phyloP scores from a whole-genome alignment of 2,888 invertebrate species.

The Rhagium mordax region DNA sequence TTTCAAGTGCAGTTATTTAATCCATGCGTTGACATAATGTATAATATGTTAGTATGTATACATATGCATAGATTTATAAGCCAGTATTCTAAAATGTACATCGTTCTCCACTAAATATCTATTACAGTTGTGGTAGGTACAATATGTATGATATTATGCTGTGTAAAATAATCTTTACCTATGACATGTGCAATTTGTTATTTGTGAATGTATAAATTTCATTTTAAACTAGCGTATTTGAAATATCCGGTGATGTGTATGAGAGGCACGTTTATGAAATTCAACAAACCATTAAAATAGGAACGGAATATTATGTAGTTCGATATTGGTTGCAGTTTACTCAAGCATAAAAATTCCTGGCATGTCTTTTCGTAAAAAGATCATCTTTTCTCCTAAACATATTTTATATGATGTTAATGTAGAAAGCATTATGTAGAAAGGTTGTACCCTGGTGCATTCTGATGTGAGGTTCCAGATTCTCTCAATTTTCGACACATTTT shows the following conservation, averaged over 20 bases:
- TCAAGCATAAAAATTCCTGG: conserved; percentile 12
- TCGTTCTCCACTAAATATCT: too few species aligned
- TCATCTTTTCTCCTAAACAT: conserved; percentile 14
- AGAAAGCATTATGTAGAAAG: conserved; percentile 7
- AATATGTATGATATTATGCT: too few species aligned
- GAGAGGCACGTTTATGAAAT: conserved; percentile 25
- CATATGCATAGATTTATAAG: too few species aligned
- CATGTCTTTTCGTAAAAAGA: conserved; percentile 15
- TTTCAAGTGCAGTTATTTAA: too few species aligned
- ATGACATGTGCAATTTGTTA: neutral
- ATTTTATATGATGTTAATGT: conserved; percentile 16
- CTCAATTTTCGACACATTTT: too few species aligned
- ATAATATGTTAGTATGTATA: too few species aligned
- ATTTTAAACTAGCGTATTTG: neutral
- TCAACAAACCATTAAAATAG: conserved; percentile 31
- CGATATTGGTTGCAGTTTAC: conserved; percentile 30
- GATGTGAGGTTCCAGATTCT: too few species aligned
- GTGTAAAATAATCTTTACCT: neutral
- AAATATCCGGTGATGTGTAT: conserved; percentile 10
- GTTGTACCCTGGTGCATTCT: neutral
- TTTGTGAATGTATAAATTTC: neutral
- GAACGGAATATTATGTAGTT: conserved; percentile 19
- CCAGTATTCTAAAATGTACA: too few species aligned
- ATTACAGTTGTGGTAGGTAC: too few species aligned
- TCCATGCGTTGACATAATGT: too few species aligned